Evolutionary conservation across 2,797 vertebrate genomes (phyloP), one percentile per base, ranked within the genome.

Genomic region (Gallinago solitaria): DNA sequence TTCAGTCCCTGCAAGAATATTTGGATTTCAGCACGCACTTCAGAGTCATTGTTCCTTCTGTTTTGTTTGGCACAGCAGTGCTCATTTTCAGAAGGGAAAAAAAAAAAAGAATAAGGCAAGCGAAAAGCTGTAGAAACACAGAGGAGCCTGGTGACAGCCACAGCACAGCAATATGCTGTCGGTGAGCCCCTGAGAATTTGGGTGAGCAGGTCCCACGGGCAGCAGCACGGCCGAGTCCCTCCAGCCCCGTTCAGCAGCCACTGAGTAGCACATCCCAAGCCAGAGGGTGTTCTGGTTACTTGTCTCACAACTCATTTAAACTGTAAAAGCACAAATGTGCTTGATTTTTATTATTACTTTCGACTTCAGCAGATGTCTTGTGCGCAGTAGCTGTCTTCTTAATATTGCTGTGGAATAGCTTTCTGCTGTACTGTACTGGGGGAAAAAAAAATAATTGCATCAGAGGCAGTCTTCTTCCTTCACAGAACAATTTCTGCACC

Each of bases 151-250:
- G 32, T 84, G 86, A 79, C 23, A 87, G 27, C 32, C 50, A 43
- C 0, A 0, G 59, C 54, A 16, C 11, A 76, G 39, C 47, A 39
- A 33, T 24, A 15, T 3, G 28, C 63, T 74, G 25, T 48, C 0
- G 1, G 30, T 6, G 5, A 77, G 3, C 10, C 39, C 54, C 32
- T 0, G 0, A 18, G 67, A 8, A 5, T 50, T 63, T 8, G 24
- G 59, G 53, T 59, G 75, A 87, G 43, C 43, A 64, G 39, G 64
- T 80, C 64, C n/a, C 3, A 0, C 28, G 12, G n/a, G 10, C 75
- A 74, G 56, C n/a, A 41, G 48, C 27, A 35, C 0, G 0, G 17
- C 25, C 81, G 32, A 56, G 32, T 48, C 83, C 75, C 9, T 1
- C 11, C 45, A 61, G 53, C 33, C 33, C 20, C 2, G 0, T 21